Percentiles rank a stretch among this genome's conserved stretches.
phyloP scores from a whole-genome alignment of 2,113 vertebrate species.

The Entomyzon cyanotis region DNA sequence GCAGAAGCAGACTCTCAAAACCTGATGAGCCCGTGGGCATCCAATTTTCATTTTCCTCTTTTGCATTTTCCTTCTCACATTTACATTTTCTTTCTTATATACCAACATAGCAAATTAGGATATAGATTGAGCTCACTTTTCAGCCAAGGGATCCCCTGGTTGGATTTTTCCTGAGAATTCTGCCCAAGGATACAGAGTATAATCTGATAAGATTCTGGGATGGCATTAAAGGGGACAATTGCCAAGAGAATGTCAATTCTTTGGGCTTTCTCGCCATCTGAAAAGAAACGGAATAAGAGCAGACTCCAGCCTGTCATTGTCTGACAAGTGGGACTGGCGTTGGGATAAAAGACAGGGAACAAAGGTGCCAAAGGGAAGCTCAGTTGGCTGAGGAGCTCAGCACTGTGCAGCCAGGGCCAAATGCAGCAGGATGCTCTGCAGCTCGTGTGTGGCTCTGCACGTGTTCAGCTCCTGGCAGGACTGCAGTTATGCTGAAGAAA shows the following conservation, averaged over 20 bases:
- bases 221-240: slow-evolving; percentile 27
- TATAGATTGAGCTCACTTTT: not conserved
- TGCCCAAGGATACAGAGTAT: not conserved
- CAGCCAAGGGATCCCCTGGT: not conserved
- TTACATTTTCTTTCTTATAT: not conserved
- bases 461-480: not conserved
- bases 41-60: slow-evolving; percentile 13
- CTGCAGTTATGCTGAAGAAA: not conserved
- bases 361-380: slow-evolving; percentile 39
- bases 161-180: slow-evolving; percentile 13
- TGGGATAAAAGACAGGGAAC: slow-evolving; percentile 39
- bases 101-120: not conserved
- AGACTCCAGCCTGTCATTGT: slow-evolving; percentile 14
- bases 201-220: slow-evolving; percentile 14
- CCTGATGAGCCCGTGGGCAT: not conserved
- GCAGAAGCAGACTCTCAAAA: not conserved
- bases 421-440: not conserved
- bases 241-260: slow-evolving; percentile 40
- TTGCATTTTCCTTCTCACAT: not conserved
- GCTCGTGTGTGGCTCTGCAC: not conserved
- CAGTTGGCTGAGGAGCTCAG: not conserved
- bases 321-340: not conserved
- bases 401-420: not conserved
- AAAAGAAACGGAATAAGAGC: slow-evolving; percentile 10
- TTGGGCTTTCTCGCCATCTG: slow-evolving; percentile 26